Evolutionary conservation across 2,797 vertebrate species (phyloP).

Genomic region (Eulemur albifrons): DNA sequence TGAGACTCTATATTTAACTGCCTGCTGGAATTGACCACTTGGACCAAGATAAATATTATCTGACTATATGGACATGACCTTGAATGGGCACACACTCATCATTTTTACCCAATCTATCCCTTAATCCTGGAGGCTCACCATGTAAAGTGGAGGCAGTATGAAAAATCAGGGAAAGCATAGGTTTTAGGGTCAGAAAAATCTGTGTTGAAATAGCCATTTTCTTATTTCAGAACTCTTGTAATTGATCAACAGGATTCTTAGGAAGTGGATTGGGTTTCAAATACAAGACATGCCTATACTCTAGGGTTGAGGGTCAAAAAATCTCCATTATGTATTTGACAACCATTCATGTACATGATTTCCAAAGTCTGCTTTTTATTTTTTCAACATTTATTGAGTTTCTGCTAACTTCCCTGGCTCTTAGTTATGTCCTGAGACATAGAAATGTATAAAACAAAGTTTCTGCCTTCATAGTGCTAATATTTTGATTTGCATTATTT

Average conservation of each 20-base stretch:
- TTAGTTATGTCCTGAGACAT: not conserved
- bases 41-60: constrained; percentile 5
- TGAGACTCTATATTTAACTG: not conserved
- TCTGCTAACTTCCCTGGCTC: not conserved
- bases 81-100: not conserved
- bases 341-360: not conserved
- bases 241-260: not conserved
- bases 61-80: not conserved
- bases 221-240: constrained; percentile 21
- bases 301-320: not conserved
- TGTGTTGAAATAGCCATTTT: not conserved
- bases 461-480: not conserved
- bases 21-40: not conserved
- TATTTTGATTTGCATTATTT: not conserved
- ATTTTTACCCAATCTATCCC: not conserved
- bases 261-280: not conserved
- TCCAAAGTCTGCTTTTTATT: not conserved
- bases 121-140: not conserved
- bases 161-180: not conserved
- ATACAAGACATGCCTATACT: not conserved
- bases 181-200: not conserved
- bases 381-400: not conserved
- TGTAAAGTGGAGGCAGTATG: not conserved
- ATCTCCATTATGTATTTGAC: not conserved
- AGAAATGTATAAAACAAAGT: not conserved